These are phyloP conservation scores for Meloe dianella DNA, from an alignment of 2,888 invertebrate genomes.

Conservation along the genomic window DNA sequence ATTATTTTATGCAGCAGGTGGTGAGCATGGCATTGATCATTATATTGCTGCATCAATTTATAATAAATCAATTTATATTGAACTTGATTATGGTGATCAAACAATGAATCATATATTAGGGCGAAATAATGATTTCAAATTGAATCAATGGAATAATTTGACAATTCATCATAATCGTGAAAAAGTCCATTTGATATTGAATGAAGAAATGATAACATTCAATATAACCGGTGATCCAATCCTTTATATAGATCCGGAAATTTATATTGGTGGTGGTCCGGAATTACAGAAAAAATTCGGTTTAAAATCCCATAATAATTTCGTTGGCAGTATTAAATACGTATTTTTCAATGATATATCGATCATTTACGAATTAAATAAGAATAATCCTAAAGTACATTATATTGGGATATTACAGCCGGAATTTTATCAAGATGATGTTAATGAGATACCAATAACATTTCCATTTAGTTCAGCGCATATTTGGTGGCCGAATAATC, in stretches of 20 bases:
- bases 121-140: slow-evolving; percentile 71
- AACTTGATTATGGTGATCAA: slow-evolving; percentile 86
- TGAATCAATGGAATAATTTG: slow-evolving; percentile 82
- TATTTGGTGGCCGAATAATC: slow-evolving; percentile 86
- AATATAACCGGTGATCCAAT: slow-evolving; percentile 76
- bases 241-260: slow-evolving; percentile 91
- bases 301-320: slow-evolving; percentile 60
- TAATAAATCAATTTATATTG: slow-evolving; percentile 82
- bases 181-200: slow-evolving; percentile 75
- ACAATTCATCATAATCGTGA: slow-evolving; percentile 83
- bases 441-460: slow-evolving; percentile 87
- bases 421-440: slow-evolving; percentile 83
- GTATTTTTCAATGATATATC: slow-evolving; percentile 93
- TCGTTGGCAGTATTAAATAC: slow-evolving; percentile 85
- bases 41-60: slow-evolving; percentile 88
- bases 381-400: slow-evolving; percentile 79
- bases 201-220: slow-evolving; percentile 72
- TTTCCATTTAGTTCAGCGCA: slow-evolving; percentile 90
- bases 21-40: slow-evolving; percentile 83
- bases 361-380: slow-evolving; percentile 85
- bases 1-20: slow-evolving; percentile 91
- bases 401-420: slow-evolving; percentile 71
- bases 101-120: slow-evolving; percentile 72
- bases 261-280: slow-evolving; percentile 81
- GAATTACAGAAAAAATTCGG: slow-evolving; percentile 84